A percentile compares a stretch with the other conserved stretches of the same genome.
Evolutionary conservation across 2,888 invertebrate species (phyloP).

Genomic region (Rhamphomyia laevipes): DNA sequence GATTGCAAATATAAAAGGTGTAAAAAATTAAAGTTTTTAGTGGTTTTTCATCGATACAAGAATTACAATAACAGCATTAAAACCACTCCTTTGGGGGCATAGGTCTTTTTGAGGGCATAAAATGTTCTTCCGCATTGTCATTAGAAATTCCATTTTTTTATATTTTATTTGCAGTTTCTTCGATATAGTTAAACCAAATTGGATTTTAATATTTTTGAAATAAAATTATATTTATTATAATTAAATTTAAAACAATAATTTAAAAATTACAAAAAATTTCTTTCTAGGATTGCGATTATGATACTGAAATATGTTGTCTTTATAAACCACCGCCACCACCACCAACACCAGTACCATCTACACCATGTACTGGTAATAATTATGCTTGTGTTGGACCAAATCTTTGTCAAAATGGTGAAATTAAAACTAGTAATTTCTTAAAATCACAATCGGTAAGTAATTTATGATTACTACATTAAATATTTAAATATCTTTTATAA

Average conservation of each 20-base stretch:
- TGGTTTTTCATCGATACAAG: too few species aligned
- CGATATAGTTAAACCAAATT: too few species aligned
- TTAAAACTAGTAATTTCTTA: constrained; percentile 25
- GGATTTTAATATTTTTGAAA: not conserved
- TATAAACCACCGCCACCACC: constrained; percentile 24
- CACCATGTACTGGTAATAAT: constrained; percentile 26
- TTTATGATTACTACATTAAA: not conserved
- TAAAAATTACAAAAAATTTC: too few species aligned
- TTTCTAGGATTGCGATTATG: constrained; percentile 37
- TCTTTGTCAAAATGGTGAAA: constrained; percentile 32
- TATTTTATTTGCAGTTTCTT: too few species aligned
- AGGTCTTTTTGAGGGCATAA: too few species aligned
- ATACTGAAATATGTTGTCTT: constrained; percentile 37
- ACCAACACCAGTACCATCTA: constrained; percentile 17
- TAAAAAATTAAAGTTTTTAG: too few species aligned
- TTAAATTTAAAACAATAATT: constrained; percentile 16
- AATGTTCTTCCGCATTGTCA: too few species aligned
- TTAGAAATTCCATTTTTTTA: too few species aligned
- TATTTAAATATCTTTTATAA: too few species aligned
- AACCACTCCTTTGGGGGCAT: too few species aligned
- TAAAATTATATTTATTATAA: not conserved
- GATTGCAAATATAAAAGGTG: too few species aligned
- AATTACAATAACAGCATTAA: too few species aligned
- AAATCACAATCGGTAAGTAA: constrained; percentile 20
- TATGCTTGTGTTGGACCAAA: constrained; percentile 31